These are phyloP conservation scores for Lepilemur ruficaudatus DNA, from an alignment of 2,797 vertebrate genomes.

Conservation along the genomic window DNA sequence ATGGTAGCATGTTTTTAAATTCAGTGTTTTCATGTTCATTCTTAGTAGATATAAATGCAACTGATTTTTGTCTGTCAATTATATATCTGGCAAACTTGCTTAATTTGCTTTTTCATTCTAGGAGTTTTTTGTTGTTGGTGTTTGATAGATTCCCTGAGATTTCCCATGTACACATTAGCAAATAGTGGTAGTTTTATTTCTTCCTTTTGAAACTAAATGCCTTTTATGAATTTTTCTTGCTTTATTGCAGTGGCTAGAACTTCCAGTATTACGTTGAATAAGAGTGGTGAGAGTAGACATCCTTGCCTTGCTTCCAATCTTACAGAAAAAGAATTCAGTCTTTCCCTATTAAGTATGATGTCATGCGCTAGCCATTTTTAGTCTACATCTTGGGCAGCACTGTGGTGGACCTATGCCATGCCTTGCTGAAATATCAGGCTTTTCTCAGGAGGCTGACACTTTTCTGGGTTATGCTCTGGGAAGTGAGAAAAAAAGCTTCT, in stretches of 20 bases:
- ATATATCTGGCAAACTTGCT: background rate
- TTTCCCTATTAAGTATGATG: background rate
- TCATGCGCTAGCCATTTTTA: background rate
- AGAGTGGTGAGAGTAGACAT: background rate
- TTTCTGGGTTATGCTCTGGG: background rate
- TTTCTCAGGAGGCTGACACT: background rate
- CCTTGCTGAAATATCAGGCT: background rate
- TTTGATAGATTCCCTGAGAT: background rate
- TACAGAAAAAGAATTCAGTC: background rate
- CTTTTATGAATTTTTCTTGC: slow-evolving; percentile 7
- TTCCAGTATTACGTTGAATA: background rate
- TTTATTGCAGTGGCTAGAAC: background rate
- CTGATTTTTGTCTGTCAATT: background rate
- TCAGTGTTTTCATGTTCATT: background rate
- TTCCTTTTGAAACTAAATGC: background rate
- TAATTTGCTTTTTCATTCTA: background rate
- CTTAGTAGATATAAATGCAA: background rate
- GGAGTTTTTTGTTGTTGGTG: background rate
- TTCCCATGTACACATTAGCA: background rate
- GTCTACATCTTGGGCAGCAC: background rate
- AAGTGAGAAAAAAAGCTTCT: background rate
- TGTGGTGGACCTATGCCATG: background rate
- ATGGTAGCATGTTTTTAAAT: background rate
- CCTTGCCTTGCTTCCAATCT: background rate
- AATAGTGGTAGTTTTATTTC: background rate